Percentiles rank a stretch among this genome's conserved stretches.
These are phyloP conservation scores for Micoletzkya japonica DNA, from an alignment of 2,888 invertebrate genomes.

Conservation along the genomic window DNA sequence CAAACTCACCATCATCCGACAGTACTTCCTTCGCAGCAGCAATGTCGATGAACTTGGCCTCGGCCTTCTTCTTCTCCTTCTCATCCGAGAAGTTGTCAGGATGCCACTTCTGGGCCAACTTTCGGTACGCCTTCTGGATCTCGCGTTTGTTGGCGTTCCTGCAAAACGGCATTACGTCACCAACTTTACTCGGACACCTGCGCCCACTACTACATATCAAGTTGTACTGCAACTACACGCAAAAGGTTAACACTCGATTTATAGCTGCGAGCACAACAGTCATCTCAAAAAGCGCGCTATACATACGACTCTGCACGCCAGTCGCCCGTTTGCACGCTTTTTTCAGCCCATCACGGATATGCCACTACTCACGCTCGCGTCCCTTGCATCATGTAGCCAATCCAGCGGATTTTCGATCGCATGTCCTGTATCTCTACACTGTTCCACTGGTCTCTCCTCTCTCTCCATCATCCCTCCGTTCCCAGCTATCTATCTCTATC, in stretches of 20 bases:
- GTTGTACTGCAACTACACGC: no score
- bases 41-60: conserved; percentile 96
- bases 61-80: conserved; percentile 79
- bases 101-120: conserved; percentile 97
- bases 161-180: conserved; percentile 18
- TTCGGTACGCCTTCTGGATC: conserved; percentile 91
- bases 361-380: not conserved
- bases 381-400: not conserved
- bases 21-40: conserved; percentile 97
- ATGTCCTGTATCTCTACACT: no score
- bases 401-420: not conserved
- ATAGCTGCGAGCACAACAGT: no score
- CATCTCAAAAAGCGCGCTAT: no score
- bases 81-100: conserved; percentile 88
- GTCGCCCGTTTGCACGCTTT: not conserved
- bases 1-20: conserved; percentile 71
- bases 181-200: no score
- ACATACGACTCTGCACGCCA: not conserved
- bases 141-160: conserved; percentile 85
- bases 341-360: not conserved
- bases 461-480: conserved; percentile 5
- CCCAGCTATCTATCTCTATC: not conserved
- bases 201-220: not conserved
- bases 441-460: not conserved
- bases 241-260: no score